Conservation (phyloP, 2,888 invertebrate genomes). For the Thereva nobilitata region DNA sequence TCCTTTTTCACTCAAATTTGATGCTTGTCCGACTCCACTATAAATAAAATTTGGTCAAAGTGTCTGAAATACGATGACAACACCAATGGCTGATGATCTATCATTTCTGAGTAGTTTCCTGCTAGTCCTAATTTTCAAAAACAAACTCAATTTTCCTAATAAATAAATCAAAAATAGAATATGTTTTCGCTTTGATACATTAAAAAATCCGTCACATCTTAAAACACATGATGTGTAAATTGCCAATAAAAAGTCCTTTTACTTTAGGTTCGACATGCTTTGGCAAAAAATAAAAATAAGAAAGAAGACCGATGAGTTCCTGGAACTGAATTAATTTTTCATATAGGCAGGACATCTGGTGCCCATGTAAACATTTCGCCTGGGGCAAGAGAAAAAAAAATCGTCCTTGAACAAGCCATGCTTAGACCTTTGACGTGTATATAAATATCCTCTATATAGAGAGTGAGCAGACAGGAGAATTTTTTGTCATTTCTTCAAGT, state of each 20-base stretch:
- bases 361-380: conserved; percentile 10
- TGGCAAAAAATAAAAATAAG: neutral
- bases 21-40: too few relatives aligned
- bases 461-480: neutral
- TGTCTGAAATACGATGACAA: too few relatives aligned
- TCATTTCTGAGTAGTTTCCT: too few relatives aligned
- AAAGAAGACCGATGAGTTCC: conserved; percentile 27
- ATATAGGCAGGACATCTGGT: conserved; percentile 29
- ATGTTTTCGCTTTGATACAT: too few relatives aligned
- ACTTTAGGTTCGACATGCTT: conserved; percentile 9
- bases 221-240: conserved; percentile 22
- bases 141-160: too few relatives aligned
- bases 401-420: conserved; percentile 6
- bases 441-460: conserved; percentile 7
- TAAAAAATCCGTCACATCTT: too few relatives aligned
- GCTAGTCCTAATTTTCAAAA: too few relatives aligned
- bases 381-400: neutral
- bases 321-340: conserved; percentile 28
- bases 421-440: conserved; percentile 3
- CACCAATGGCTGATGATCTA: too few relatives aligned
- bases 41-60: too few relatives aligned
- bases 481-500: too few relatives aligned
- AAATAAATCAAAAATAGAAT: too few relatives aligned
- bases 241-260: conserved; percentile 1
- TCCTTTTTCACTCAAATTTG: too few relatives aligned